These are phyloP conservation scores for Herpailurus yagouaroundi DNA, from an alignment of 2,113 vertebrate genomes.

Conservation along the genomic window DNA sequence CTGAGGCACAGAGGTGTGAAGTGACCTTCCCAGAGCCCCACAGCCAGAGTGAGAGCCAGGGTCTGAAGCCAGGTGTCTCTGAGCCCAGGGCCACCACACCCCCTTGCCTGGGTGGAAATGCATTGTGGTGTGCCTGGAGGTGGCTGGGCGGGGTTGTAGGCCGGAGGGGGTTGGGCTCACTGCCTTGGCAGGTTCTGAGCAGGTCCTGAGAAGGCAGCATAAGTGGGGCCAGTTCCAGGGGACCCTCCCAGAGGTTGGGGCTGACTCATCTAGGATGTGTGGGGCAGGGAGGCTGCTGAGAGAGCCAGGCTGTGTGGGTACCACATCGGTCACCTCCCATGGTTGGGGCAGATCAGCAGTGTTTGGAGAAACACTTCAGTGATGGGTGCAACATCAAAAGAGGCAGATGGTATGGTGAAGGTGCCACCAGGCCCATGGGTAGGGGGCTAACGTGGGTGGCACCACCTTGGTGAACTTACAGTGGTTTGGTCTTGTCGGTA, in stretches of 20 bases:
- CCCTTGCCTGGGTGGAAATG: background rate
- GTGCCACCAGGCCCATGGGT: background rate
- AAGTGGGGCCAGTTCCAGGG: background rate
- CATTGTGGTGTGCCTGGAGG: background rate
- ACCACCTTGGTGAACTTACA: background rate
- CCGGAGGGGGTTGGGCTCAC: background rate
- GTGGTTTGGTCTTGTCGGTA: background rate
- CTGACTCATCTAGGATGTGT: background rate
- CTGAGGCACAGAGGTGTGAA: background rate
- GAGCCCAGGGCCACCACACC: background rate
- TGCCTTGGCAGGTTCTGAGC: background rate
- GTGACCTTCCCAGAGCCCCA: background rate
- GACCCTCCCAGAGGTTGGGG: background rate
- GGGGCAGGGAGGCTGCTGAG: background rate
- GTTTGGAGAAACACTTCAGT: background rate
- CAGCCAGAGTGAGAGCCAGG: background rate
- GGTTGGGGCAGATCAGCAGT: background rate
- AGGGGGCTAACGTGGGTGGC: background rate
- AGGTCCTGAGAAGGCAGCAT: background rate
- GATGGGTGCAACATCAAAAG: background rate
- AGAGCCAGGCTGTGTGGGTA: background rate
- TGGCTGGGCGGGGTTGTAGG: background rate
- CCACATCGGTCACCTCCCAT: rapidly evolving
- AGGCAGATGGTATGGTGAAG: background rate
- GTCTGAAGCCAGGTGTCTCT: background rate